Conservation (phyloP, 2,113 vertebrate genomes). For the Myocastor coypus region DNA sequence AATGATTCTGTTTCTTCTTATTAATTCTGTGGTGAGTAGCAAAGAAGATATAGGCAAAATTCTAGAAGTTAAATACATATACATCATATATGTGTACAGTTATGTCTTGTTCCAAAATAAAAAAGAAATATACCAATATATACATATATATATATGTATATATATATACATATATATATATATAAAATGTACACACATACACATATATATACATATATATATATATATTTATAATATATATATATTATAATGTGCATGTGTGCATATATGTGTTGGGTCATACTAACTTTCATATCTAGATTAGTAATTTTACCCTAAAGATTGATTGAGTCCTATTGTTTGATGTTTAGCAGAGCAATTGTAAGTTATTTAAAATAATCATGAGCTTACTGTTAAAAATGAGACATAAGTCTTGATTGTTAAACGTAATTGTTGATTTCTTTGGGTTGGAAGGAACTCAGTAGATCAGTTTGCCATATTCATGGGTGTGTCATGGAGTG, state of each 20-base stretch:
- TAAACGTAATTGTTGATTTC: neutral
- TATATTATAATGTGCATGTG: too few relatives aligned
- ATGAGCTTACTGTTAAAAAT: neutral
- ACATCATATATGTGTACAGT: neutral
- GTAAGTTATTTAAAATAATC: neutral
- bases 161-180: too few relatives aligned
- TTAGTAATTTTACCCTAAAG: neutral
- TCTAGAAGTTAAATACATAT: conserved; percentile 65
- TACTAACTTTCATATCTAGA: neutral
- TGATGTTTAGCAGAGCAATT: neutral
- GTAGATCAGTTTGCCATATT: neutral
- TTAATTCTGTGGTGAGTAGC: conserved; percentile 74
- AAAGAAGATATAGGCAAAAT: conserved; percentile 8
- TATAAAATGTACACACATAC: too few relatives aligned
- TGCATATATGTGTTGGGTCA: neutral
- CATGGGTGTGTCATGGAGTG: too few relatives aligned
- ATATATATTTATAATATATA: neutral
- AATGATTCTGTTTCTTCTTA: conserved; percentile 66
- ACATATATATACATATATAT: too few relatives aligned
- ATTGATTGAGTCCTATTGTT: neutral
- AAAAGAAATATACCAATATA: neutral
- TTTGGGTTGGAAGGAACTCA: neutral
- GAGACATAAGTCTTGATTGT: neutral
- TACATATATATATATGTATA: too few relatives aligned
- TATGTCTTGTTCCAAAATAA: neutral